These are phyloP conservation scores for Atractosteus spatula DNA, from an alignment of 2,113 vertebrate species.

Conservation along the genomic window DNA sequence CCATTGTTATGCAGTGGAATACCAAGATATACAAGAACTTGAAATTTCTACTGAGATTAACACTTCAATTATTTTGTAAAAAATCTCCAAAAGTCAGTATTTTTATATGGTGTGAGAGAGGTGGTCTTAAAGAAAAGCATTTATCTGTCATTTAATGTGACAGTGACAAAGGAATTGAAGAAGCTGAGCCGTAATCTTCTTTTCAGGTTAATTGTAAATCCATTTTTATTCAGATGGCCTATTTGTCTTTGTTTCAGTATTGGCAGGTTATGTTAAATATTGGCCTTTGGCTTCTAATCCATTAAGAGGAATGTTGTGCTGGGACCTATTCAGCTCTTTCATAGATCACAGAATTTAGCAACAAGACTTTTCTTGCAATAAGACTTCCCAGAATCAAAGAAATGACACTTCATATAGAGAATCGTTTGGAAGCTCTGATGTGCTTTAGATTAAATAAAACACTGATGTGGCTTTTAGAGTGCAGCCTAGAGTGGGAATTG, in stretches of 20 bases:
- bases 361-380: neutral
- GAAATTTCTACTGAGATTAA: too few species aligned
- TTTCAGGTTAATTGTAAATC: slow-evolving; percentile 56
- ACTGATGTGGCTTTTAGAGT: too few species aligned
- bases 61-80: too few species aligned
- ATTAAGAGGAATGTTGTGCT: slow-evolving; percentile 39
- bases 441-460: too few species aligned
- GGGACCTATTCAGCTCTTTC: slow-evolving; percentile 31
- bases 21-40: too few species aligned
- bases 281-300: slow-evolving; percentile 22
- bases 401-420: too few species aligned
- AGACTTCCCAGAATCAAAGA: too few species aligned
- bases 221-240: slow-evolving; percentile 50
- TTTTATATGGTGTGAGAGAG: neutral
- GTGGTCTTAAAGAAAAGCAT: neutral
- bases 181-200: slow-evolving; percentile 34
- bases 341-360: slow-evolving; percentile 22
- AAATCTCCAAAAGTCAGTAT: neutral
- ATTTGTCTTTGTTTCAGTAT: slow-evolving; percentile 44
- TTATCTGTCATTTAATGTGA: slow-evolving; percentile 42
- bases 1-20: too few species aligned
- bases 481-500: slow-evolving; percentile 15
- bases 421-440: too few species aligned
- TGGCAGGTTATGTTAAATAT: slow-evolving; percentile 36
- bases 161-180: slow-evolving; percentile 46